Base-by-base conservation (phyloP, 2,113 vertebrate genomes). In the Tragelaphus buxtoni region DNA sequence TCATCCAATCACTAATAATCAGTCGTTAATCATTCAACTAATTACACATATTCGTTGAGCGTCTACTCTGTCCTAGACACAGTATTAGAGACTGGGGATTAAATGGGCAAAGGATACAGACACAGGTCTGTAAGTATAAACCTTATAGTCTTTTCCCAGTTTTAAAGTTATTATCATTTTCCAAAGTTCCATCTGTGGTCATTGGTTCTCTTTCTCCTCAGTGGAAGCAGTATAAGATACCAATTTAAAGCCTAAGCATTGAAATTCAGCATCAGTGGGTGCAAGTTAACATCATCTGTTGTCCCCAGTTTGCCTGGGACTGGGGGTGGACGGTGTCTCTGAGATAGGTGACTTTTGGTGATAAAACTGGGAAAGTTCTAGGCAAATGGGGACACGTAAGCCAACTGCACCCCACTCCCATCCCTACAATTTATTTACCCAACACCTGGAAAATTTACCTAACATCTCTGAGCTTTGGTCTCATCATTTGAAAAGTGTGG, bases 301-400 rank as follows among this genome's bases (percentile, higher is more conserved):
- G 24, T 65, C 22, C 32, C 13, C 28, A 61, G 17, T 61, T 83
- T 65, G 11, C 4, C 49, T 53, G 4, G 80, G 3, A 16, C 9
- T 35, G 3, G 69, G 0, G 3, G 9, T 1, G 69, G 1, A 20
- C 2, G 0, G 4, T 35, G 9, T 81, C 74, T 49, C 49, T 39
- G 18, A 55, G 20, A 84, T 6, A 42, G 47, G 3, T 72, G 58
- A 42, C 5, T 28, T 69, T 90, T 28, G 58, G 18, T 55, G 12
- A 5, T 47, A 35, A 45, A 28, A 56, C 3, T 5, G 4, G 61
- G 83, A 53, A 56, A 74, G 18, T 82, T 82, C 60, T 20, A 77
- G 28, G 26, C 35, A 60, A 60, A 45, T 5, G 4, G 51, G 11
- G 30, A 80, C 4, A 81, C 13, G 10, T 26, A 58, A 47, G 39